A percentile compares a stretch with the other conserved stretches of the same genome.
Conservation (phyloP, 1,140 invertebrate species). For the Conus ventricosus region DNA sequence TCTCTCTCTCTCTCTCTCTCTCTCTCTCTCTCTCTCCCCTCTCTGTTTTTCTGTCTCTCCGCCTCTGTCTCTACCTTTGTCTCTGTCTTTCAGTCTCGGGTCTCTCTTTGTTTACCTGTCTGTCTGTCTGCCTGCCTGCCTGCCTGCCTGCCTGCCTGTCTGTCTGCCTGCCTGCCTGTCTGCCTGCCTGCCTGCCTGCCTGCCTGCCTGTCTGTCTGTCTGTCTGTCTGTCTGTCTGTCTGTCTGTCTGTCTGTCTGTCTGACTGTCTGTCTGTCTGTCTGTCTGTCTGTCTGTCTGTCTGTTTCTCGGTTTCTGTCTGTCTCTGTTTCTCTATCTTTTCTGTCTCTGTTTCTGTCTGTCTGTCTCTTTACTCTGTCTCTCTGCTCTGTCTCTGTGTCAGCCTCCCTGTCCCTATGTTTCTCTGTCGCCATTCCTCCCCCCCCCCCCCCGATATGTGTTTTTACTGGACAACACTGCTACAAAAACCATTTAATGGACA, state of each 20-base stretch:
- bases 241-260: neutral
- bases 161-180: neutral
- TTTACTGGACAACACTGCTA: no score
- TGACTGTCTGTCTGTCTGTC: neutral
- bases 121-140: neutral
- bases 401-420: neutral
- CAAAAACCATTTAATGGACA: no score
- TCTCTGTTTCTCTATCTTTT: no score
- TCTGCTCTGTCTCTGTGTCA: no score
- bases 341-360: no score
- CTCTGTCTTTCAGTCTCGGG: neutral
- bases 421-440: neutral
- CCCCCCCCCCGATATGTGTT: no score
- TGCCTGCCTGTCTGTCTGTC: neutral
- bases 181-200: neutral
- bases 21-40: neutral
- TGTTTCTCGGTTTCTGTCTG: no score
- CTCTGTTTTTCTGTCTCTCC: neutral
- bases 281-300: neutral
- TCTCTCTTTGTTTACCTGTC: neutral
- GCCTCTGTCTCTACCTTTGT: neutral
- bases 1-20: conserved; percentile 18
- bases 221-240: neutral
- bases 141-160: neutral
- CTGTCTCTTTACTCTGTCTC: no score